A percentile compares a stretch with the other conserved stretches of the same genome.
Conservation (phyloP, 35 echinoderm and acorn worm species). For the Diadema setosum region DNA sequence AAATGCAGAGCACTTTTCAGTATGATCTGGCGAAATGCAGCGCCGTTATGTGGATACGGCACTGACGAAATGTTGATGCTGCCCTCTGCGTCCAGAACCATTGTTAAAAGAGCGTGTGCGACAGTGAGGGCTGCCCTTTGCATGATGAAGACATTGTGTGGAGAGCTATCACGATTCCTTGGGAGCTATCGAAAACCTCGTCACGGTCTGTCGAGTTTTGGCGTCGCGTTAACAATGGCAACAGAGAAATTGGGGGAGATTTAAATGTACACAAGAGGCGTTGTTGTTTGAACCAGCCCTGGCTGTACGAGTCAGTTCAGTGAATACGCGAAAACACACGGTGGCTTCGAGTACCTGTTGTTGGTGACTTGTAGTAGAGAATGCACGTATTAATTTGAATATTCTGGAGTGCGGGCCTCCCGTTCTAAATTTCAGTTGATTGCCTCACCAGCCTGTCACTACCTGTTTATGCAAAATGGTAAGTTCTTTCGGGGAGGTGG, state of each 20-base stretch:
- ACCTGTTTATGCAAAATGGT: background rate
- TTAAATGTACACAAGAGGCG: conserved; percentile 11
- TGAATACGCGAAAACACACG: no score
- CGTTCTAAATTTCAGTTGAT: background rate
- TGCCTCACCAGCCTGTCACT: background rate
- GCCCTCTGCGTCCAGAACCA: no score
- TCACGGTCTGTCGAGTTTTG: no score
- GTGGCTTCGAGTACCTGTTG: background rate
- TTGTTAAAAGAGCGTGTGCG: no score
- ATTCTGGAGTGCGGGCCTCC: background rate
- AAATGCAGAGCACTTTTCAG: no score
- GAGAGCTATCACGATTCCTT: no score
- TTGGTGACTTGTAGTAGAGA: background rate
- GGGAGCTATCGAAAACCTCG: no score
- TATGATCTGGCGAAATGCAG: no score
- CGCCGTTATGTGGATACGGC: no score
- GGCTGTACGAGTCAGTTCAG: background rate
- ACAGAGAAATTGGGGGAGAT: background rate
- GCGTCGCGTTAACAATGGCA: background rate
- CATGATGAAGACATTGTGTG: no score
- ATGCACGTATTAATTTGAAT: background rate
- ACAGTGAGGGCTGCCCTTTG: no score
- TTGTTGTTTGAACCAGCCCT: background rate
- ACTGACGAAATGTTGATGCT: no score
- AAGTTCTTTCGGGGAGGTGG: background rate